A percentile compares a stretch with the other conserved stretches of the same genome.
These are phyloP conservation scores for Pyrgus malvae DNA, from an alignment of 2,888 invertebrate species.

Conservation along the genomic window DNA sequence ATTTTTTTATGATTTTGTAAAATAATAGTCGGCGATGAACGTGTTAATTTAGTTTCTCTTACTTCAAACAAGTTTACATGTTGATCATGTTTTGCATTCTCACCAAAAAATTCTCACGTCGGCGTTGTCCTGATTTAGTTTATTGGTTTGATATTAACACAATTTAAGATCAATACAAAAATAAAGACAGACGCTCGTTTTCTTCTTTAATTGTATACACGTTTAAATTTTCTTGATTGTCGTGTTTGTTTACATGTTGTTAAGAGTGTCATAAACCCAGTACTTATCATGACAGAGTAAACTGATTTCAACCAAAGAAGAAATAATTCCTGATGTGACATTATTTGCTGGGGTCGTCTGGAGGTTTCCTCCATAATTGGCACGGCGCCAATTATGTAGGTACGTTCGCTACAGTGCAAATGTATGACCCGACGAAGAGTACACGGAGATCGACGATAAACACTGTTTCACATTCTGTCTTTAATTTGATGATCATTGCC, in stretches of 20 bases:
- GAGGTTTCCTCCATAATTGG: slow-evolving; percentile 34
- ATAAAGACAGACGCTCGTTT: too few species aligned
- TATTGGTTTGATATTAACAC: background rate
- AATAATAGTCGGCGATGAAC: too few species aligned
- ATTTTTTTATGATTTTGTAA: too few species aligned
- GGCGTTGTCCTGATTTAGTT: background rate
- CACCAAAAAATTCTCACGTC: background rate
- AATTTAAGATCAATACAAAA: too few species aligned
- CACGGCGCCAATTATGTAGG: slow-evolving; percentile 38
- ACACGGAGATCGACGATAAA: slow-evolving; percentile 41
- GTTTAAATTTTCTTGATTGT: too few species aligned
- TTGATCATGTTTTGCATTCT: background rate
- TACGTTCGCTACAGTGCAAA: slow-evolving; percentile 37
- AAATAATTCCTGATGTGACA: slow-evolving; percentile 12
- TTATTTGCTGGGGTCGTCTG: slow-evolving; percentile 20
- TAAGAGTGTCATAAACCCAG: background rate
- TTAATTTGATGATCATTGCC: slow-evolving; percentile 67
- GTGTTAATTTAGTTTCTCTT: slow-evolving; percentile 17
- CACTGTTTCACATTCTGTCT: slow-evolving; percentile 42
- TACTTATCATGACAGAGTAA: slow-evolving; percentile 8
- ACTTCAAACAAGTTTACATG: background rate
- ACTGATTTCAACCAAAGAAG: background rate
- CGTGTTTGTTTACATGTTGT: too few species aligned
- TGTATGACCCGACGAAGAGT: slow-evolving; percentile 34
- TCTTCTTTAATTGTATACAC: too few species aligned